Evolutionary conservation across 1,140 invertebrate genomes (phyloP).

Genomic region (Varroa destructor): DNA sequence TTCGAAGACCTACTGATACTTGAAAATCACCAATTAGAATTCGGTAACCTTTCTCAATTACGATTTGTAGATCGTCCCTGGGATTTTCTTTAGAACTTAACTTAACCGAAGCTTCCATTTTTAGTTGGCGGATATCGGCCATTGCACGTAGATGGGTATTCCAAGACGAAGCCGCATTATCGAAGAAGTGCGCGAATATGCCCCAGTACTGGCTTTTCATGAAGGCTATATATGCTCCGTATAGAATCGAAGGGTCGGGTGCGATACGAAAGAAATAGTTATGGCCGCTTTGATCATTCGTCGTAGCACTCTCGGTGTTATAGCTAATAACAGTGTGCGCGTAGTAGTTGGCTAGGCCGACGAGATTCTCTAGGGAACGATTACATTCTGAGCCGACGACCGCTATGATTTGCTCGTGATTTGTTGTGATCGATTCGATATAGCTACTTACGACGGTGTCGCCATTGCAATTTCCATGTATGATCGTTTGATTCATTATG

Average conservation of each 20-base stretch:
- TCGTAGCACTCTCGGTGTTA: neutral
- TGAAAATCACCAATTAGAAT: conserved; percentile 71
- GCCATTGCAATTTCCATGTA: conserved; percentile 6
- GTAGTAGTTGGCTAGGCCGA: neutral
- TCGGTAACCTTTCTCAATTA: conserved; percentile 31
- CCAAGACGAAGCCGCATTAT: too few species aligned
- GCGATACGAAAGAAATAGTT: conserved; percentile 7
- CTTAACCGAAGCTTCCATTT: too few species aligned
- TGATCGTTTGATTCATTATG: neutral
- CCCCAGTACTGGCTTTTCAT: neutral
- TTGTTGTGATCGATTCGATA: neutral
- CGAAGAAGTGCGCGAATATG: too few species aligned
- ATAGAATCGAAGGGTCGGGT: neutral
- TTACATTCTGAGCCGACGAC: conserved; percentile 20
- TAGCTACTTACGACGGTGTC: neutral
- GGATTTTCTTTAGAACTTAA: too few species aligned
- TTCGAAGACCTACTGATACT: conserved; percentile 50
- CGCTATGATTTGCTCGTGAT: neutral
- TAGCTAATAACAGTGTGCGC: neutral
- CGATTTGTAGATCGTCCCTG: too few species aligned
- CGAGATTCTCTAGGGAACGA: neutral
- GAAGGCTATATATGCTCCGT: neutral
- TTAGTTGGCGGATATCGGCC: too few species aligned
- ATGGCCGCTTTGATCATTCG: neutral
- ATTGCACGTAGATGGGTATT: too few species aligned